Evolutionary conservation across 2,888 invertebrate species (phyloP), one percentile per base, ranked within the genome.

Genomic region (Cryptophagus acutangulus): DNA sequence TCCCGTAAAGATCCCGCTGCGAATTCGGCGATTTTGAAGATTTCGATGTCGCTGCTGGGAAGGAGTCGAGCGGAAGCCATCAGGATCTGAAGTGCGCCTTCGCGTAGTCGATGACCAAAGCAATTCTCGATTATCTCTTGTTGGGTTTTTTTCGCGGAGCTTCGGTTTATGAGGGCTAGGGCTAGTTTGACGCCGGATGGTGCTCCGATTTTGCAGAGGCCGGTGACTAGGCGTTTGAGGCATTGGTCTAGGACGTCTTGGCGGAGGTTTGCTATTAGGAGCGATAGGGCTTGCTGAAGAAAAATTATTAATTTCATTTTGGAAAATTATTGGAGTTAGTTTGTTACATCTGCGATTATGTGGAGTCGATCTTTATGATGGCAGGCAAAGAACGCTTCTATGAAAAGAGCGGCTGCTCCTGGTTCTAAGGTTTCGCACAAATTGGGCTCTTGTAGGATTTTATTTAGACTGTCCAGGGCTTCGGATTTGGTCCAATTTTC

Each of bases 1-100:
- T 66, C 81, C 53, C 58, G 72, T 33, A 67, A 49, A 16, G 63
- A 46, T 13, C 55, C 47, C 37, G 63, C 51, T 28, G 67, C 60
- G 35, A 75, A 59, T 44, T 64, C 43, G 29, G 67, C 54, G 29
- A 57, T 65, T 56, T 52, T 66, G 9, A 35, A 40, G 65, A 74
- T 61, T 73, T 83, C 81, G 59, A 86, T 80, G 52, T 86, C 84
- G 35, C 81, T 81, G 57, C 85, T 82, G 2, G 88, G 87, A 62
- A 85, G 87, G 17, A 84, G 83, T 63, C 87, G 76, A 50, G 87
- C 67, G 5, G 86, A 80, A 49, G 83, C 84, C 59, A 88, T 85
- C 34, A 87, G 71, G 18, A 55, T 45, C 37, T 58, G 58, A 13
- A 58, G 36, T 6, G 58, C 56, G 34, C 58, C 57, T 57, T 58